Conservation (phyloP, 1,140 invertebrate species). For the Adelges cooleyi region DNA sequence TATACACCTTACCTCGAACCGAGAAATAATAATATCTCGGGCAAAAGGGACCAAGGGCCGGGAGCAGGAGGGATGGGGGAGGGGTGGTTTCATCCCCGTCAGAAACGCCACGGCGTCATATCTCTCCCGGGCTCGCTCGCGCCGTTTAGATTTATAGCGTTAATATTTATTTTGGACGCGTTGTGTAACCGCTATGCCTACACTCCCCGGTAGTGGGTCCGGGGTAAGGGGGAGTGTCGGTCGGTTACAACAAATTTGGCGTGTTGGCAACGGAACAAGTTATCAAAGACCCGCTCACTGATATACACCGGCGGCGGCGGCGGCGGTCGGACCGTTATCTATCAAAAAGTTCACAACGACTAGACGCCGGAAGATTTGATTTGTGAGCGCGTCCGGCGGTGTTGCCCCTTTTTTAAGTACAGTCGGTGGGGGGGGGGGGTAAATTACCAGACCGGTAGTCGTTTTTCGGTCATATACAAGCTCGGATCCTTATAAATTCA, state of each 20-base stretch:
- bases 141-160: conserved; percentile 23
- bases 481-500: conserved; percentile 6
- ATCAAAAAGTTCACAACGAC: conserved; percentile 13
- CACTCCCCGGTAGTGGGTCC: not conserved
- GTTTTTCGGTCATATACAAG: not conserved
- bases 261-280: conserved; percentile 25
- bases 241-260: conserved; percentile 3
- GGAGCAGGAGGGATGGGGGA: not conserved
- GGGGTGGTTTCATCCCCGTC: conserved; percentile 18
- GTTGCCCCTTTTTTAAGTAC: no score
- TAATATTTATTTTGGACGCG: conserved; percentile 26
- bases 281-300: not conserved
- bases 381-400: no score
- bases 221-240: no score
- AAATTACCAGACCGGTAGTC: no score
- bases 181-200: conserved; percentile 17
- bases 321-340: conserved; percentile 23
- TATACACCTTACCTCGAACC: not conserved
- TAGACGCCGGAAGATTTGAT: not conserved
- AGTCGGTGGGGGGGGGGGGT: no score
- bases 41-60: not conserved
- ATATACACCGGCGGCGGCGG: not conserved
- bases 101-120: conserved; percentile 6
- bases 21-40: conserved; percentile 19
- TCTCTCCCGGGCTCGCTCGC: not conserved